These are phyloP conservation scores for Actinostola sp. DNA, from an alignment of 92 coral and sea anemone species.

Conservation along the genomic window DNA sequence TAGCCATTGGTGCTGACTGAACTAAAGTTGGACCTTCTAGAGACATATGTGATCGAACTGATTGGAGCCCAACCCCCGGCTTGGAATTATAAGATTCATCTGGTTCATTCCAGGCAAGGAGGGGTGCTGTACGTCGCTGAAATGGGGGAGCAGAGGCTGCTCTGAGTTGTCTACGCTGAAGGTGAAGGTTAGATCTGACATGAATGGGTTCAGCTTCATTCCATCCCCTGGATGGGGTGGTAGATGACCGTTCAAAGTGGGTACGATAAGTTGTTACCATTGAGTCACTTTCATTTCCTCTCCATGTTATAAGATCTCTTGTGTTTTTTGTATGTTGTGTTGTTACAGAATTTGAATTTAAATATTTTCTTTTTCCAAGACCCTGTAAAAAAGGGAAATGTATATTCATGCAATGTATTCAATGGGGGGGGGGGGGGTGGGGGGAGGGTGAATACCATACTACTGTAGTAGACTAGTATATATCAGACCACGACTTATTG, in stretches of 20 bases:
- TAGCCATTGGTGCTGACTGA: conserved; percentile 33
- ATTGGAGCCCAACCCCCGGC: conserved; percentile 83
- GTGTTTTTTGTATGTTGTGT: conserved; percentile 85
- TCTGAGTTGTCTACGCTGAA: conserved; percentile 79
- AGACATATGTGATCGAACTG: conserved; percentile 49
- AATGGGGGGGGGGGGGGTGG: no score
- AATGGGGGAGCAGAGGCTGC: conserved; percentile 84
- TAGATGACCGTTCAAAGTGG: conserved; percentile 43
- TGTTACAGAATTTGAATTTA: not conserved
- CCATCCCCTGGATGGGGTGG: conserved; percentile 24
- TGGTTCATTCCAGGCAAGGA: conserved; percentile 96
- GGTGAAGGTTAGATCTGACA: conserved; percentile 68
- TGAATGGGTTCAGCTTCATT: conserved; percentile 92
- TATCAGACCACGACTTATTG: no score
- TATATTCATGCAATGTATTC: not conserved
- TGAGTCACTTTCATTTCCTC: conserved; percentile 75
- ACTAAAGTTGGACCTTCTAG: conserved; percentile 28
- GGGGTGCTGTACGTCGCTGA: conserved; percentile 75
- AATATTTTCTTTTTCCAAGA: conserved; percentile 85
- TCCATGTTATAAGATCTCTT: conserved; percentile 78
- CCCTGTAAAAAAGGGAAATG: conserved; percentile 56
- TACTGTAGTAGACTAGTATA: no score
- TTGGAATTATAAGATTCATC: conserved; percentile 70
- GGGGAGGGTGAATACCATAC: no score
- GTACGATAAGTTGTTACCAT: conserved; percentile 83